Base-by-base conservation (phyloP, 2,797 vertebrate genomes). In the Acanthurus leucopareius region DNA sequence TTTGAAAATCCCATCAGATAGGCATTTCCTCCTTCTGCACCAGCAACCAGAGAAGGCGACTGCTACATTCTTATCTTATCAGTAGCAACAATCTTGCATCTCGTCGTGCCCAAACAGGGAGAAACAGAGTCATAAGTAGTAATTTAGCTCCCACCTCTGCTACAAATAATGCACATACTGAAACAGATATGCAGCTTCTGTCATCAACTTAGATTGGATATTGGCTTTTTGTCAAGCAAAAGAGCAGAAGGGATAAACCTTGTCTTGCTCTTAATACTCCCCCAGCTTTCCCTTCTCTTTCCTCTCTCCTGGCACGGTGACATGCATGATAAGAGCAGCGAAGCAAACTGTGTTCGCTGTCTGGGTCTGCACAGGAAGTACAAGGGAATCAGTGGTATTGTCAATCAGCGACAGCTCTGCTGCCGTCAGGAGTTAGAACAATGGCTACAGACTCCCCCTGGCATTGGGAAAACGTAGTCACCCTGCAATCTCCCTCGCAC, bases 321-420 rank as follows among this genome's bases (percentile, higher is more conserved):
- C 95, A 96, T 89, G 89, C 82, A 81, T 85, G 96, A 96, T 96
- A 97, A 97, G 95, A 94, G 94, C 92, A 79, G 44, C 61, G 94
- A 89, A 94, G 95, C 93, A 94, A 96, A 94, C 94, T 95, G 94
- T 77, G 85, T 92, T 92, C 94, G 94, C 94, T 88, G 95, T 96
- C 95, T 96, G 86, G 66, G 95, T 96, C 96, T 97, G 94, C 79
- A 95, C 96, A 97, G 97, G 97, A 99, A 98, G 94, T 86, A 5
- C 69, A 75, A 85, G 82, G 92, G 90, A 94, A 94, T 96, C 94
- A 92, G 94, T 77, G 90, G 94, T 83, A 95, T 93, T 95, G 96
- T 96, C 96, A 93, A 86, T 96, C 93, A 94, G 87, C 79, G 77
- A 76, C 91, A 86, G 93, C 92, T 93, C 92, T 89, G 93, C 91